Percentiles rank a stretch among this genome's conserved stretches.
These are phyloP conservation scores for Eubasilissa regina DNA, from an alignment of 1,140 invertebrate genomes.

Conservation along the genomic window DNA sequence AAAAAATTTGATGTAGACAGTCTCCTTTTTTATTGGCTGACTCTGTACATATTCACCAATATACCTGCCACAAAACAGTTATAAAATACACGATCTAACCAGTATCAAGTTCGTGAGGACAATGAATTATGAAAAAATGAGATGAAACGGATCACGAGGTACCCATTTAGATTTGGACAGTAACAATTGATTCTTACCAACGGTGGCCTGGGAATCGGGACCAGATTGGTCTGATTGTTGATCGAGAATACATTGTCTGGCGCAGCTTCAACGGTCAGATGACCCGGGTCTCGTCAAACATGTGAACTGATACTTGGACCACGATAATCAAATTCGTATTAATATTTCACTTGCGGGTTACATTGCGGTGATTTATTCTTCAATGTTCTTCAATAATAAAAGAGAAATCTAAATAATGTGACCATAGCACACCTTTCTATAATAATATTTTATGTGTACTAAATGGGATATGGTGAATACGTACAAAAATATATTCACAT, in stretches of 20 bases:
- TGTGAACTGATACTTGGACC: conserved; percentile 28
- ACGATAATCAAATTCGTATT: conserved; percentile 30
- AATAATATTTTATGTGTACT: no score
- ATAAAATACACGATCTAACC: conserved; percentile 50
- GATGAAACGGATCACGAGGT: conserved; percentile 41
- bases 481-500: no score
- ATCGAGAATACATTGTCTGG: conserved; percentile 25
- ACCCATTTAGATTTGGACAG: conserved; percentile 39
- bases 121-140: conserved; percentile 51
- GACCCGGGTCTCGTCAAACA: conserved; percentile 16
- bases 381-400: no score
- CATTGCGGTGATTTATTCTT: not conserved
- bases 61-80: conserved; percentile 49
- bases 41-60: not conserved
- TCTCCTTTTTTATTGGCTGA: not conserved
- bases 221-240: conserved; percentile 21
- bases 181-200: conserved; percentile 42
- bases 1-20: no score
- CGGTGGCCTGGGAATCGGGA: conserved; percentile 39
- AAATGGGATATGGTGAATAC: no score
- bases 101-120: conserved; percentile 50
- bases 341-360: conserved; percentile 27
- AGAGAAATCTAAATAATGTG: no score
- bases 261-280: conserved; percentile 26
- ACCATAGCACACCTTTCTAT: no score